Conservation (phyloP, 1,140 invertebrate species). For the Megathymus violae region DNA sequence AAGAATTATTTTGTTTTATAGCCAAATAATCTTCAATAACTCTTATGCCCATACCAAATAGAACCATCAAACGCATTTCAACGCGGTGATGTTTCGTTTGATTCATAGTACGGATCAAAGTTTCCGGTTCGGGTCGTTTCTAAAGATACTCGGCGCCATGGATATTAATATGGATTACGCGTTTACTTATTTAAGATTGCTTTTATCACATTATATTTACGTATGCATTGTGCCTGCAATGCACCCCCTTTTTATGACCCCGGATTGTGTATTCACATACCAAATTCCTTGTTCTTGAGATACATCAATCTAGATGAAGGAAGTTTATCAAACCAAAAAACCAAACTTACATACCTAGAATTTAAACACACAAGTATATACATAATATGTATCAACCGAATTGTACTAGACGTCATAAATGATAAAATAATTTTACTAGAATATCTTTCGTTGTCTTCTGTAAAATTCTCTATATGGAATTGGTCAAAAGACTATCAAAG, state of each 20-base stretch:
- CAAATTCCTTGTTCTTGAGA: neutral
- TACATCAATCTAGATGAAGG: no score
- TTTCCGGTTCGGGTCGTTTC: constrained; percentile 51
- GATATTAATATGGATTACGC: constrained; percentile 28
- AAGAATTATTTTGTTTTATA: constrained; percentile 29
- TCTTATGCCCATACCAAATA: constrained; percentile 26
- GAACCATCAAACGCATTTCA: constrained; percentile 36
- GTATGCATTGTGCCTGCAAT: neutral
- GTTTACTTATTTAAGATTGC: constrained; percentile 23
- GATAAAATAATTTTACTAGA: no score
- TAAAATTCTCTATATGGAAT: no score
- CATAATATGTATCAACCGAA: no score
- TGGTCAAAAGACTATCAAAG: no score
- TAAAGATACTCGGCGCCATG: constrained; percentile 30
- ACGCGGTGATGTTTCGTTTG: constrained; percentile 44
- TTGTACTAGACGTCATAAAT: no score
- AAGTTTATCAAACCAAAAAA: no score
- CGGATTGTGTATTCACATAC: neutral
- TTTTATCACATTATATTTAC: constrained; percentile 18
- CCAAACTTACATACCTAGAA: no score
- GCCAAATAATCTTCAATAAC: constrained; percentile 21
- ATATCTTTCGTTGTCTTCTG: no score
- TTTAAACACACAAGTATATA: no score
- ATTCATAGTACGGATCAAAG: constrained; percentile 51
- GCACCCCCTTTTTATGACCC: neutral